phyloP scores from a whole-genome alignment of 2,797 vertebrate species.

The Clamator glandarius region DNA sequence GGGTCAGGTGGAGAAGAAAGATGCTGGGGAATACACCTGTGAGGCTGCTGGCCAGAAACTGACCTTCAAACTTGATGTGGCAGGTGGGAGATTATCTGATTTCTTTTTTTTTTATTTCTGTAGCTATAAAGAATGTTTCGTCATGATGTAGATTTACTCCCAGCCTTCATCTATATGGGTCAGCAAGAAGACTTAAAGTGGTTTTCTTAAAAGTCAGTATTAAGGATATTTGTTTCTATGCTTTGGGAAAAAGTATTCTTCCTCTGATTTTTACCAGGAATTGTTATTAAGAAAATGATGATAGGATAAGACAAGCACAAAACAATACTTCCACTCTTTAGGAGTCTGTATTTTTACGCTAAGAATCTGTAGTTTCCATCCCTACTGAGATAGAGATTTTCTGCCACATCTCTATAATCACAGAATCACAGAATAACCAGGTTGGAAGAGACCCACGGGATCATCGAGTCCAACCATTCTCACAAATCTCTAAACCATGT shows the following conservation, averaged over 20 bases:
- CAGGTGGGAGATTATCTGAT: slow-evolving; percentile 9
- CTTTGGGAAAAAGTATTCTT: background rate
- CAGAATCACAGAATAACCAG: too few relatives aligned
- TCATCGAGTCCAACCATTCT: too few relatives aligned
- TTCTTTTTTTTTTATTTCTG: background rate
- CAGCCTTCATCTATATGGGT: background rate
- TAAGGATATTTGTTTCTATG: background rate
- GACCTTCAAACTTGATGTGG: slow-evolving; percentile 60
- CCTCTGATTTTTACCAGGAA: background rate
- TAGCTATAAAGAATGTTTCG: background rate
- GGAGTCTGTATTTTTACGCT: background rate
- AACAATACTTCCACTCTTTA: background rate
- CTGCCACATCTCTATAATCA: background rate
- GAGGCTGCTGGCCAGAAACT: too few relatives aligned
- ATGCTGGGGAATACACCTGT: too few relatives aligned
- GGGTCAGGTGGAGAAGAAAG: too few relatives aligned
- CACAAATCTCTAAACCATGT: too few relatives aligned
- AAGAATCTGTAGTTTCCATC: background rate
- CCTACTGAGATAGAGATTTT: background rate
- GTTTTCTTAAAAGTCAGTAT: background rate
- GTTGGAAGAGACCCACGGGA: too few relatives aligned
- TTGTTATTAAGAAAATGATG: background rate
- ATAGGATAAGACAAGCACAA: background rate
- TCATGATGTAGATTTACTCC: background rate
- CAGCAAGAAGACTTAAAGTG: background rate